Base-by-base conservation (phyloP, 2,888 invertebrate genomes). In the Physocephala rufipes region DNA sequence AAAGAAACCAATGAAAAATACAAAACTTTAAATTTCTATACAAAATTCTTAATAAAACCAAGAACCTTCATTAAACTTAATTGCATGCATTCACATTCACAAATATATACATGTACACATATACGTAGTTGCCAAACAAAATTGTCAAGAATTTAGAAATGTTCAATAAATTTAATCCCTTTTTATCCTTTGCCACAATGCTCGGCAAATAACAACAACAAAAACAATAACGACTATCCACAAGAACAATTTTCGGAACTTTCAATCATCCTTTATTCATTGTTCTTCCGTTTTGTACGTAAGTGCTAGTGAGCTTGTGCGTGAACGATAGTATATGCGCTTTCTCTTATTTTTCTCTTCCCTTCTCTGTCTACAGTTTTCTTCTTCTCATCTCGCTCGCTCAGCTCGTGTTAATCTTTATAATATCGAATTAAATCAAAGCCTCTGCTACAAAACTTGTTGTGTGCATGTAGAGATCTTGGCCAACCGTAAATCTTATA, bases 341-440 rank as follows among this genome's bases (percentile, higher is more conserved):
- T 36, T 4, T 15, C 36, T 36, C 36, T 4, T 36, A 36, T 9
- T 4, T 53, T 19, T 24, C n/a, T 15, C 53, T 53, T 2, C n/a
- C n/a, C n/a, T n/a, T n/a, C n/a, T n/a, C n/a, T n/a, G n/a, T n/a
- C n/a, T n/a, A n/a, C n/a, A n/a, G n/a, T n/a, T 7, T 19, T n/a
- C 24, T 53, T 19, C 24, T 12, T 53, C 21, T 13, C 53, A 36
- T 13, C 36, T 62, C 36, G 5, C 19, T 24, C 26, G 49, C n/a
- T 21, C 45, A 45, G n/a, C 30, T 66, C 53, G 16, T 58, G 67
- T 19, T 58, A 59, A 58, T 47, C 43, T 67, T 67, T 69, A 66
- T 68, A 74, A 76, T 74, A 75, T 75, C 73, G 73, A 75, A 76
- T 75, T 75, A 74, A 75, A 74, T 72, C 45, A 70, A 71, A 71